These are phyloP conservation scores for Neosilurus hyrtlii DNA, from an alignment of 2,797 vertebrate species.

Conservation along the genomic window DNA sequence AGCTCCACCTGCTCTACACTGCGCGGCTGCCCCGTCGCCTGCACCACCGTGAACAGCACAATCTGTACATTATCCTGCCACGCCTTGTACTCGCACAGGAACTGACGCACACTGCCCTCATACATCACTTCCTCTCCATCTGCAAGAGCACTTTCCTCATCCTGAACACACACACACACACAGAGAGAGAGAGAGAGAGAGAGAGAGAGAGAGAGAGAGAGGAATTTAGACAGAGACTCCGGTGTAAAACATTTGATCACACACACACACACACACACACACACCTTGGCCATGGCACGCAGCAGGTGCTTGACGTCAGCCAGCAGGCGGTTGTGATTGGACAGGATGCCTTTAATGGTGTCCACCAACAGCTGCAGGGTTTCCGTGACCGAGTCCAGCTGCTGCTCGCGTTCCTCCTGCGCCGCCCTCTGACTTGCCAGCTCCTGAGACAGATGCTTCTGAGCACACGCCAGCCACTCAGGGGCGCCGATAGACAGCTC, in stretches of 20 bases:
- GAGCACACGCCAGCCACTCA: constrained; percentile 91
- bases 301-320: constrained; percentile 95
- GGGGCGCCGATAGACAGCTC: constrained; percentile 88
- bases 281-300: constrained; percentile 96
- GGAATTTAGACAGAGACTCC: too few relatives aligned
- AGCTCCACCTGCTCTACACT: constrained; percentile 90
- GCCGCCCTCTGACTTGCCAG: constrained; percentile 77
- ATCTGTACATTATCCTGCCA: constrained; percentile 99
- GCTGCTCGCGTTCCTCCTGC: constrained; percentile 91
- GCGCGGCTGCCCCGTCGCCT: constrained; percentile 91
- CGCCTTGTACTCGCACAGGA: constrained; percentile 92
- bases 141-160: constrained; percentile 91
- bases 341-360: constrained; percentile 91
- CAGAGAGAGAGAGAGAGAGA: not conserved
- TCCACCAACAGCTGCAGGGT: constrained; percentile 92
- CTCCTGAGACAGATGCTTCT: constrained; percentile 89
- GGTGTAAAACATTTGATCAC: not conserved
- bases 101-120: constrained; percentile 94
- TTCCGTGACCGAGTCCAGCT: constrained; percentile 88
- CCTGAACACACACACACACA: constrained; percentile 66
- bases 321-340: constrained; percentile 92
- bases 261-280: not conserved
- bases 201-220: not conserved
- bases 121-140: constrained; percentile 94
- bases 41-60: constrained; percentile 92